These are phyloP conservation scores for Eclectus roratus DNA, from an alignment of 2,113 vertebrate genomes.

Conservation along the genomic window DNA sequence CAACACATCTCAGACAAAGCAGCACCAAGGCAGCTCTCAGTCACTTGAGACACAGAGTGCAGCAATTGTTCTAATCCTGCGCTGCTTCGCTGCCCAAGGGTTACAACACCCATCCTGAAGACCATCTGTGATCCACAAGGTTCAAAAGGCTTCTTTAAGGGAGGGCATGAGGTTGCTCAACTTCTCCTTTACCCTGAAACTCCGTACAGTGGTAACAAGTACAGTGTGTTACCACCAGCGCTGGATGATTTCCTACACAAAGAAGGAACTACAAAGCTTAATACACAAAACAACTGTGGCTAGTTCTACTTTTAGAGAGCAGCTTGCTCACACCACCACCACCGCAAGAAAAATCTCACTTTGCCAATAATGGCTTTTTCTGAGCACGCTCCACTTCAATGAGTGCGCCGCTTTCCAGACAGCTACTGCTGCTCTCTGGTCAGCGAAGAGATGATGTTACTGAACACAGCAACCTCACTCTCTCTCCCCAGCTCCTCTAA, in stretches of 20 bases:
- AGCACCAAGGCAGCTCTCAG: not conserved
- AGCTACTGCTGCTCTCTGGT: not conserved
- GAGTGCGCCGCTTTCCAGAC: not conserved
- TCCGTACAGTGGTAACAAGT: constrained; percentile 5
- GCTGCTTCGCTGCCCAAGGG: not conserved
- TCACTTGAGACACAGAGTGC: not conserved
- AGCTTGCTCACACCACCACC: constrained; percentile 6
- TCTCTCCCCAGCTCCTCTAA: not conserved
- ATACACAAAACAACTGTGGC: constrained; percentile 12
- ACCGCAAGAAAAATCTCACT: not conserved
- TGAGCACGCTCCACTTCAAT: not conserved
- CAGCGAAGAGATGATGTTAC: not conserved
- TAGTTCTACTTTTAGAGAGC: constrained; percentile 17
- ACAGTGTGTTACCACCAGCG: not conserved
- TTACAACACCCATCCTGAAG: not conserved
- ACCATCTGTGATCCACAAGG: not conserved
- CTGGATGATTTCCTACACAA: constrained; percentile 27
- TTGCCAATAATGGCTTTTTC: constrained; percentile 9
- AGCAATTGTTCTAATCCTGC: not conserved
- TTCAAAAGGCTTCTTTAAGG: not conserved
- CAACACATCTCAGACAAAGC: not conserved
- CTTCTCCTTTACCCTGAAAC: not conserved
- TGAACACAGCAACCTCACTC: not conserved
- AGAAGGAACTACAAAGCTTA: constrained; percentile 22
- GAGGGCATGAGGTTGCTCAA: not conserved